Base-by-base conservation (phyloP, 2,888 invertebrate genomes). In the Drosophila greeni region DNA sequence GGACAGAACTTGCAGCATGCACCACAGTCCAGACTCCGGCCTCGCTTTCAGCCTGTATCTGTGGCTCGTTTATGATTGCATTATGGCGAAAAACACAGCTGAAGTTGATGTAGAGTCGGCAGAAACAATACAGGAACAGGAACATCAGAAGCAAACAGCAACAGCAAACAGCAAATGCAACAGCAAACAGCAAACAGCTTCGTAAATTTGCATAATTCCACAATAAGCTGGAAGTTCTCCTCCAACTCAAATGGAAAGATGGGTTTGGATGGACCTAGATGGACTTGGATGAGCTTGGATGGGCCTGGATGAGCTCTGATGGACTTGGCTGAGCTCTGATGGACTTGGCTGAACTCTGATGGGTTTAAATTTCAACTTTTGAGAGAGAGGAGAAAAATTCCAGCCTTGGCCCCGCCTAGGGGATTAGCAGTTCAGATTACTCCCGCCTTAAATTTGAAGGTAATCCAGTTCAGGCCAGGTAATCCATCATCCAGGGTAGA, bases 161-260 rank as follows among this genome's bases (percentile, higher is more conserved):
- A 62, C 60, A 66, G 24, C 49, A 62, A 64, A n/a, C n/a, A 3
- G 9, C n/a, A n/a, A 42, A 43, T 26, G 11, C 18, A 57, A 62
- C 60, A 66, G 24, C 49, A 62, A 64, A n/a, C 74, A 71, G 42
- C 61, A 52, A 58, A 58, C 57, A 54, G 61, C 68, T 76, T 72
- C 60, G 51, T 58, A 52, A 72, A 80, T 75, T 75, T 75, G 75
- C 75, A 75, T 75, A 80, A 74, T 75, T 79, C 65, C 68, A 47
- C 67, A 75, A 76, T 74, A 74, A 74, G 77, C 80, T 64, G 47
- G 20, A 61, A 60, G 70, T 57, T 70, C 64, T 66, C 39, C 43
- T 33, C 47, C 36, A 18, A 54, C 45, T 34, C 9, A 33, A 34
- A 34, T 18, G 47, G 8, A 18, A 45, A 14, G 52, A 12, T 11